Evolutionary conservation across 2,888 invertebrate species (phyloP).

Genomic region (Gymnocheta viridis): DNA sequence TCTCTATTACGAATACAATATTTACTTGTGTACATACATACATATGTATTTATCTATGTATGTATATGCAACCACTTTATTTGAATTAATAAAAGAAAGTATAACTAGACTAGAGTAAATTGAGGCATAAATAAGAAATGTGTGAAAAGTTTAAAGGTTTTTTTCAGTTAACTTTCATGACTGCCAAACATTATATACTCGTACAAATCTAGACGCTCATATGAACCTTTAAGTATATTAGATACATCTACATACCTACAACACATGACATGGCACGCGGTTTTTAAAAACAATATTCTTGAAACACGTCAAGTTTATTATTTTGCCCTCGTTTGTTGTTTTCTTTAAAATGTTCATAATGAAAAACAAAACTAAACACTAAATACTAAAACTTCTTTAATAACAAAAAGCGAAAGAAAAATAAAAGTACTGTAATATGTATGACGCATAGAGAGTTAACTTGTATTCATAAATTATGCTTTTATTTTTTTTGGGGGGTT

Average conservation of each 20-base stretch:
- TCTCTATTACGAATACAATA: no score
- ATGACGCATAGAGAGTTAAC: slow-evolving; percentile 58
- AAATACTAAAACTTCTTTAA: slow-evolving; percentile 49
- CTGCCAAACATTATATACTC: slow-evolving; percentile 33
- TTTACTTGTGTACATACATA: background rate
- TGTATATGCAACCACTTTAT: background rate
- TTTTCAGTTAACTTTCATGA: slow-evolving; percentile 39
- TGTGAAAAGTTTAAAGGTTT: slow-evolving; percentile 53
- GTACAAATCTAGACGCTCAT: background rate
- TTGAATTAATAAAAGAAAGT: slow-evolving; percentile 47
- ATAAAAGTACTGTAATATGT: no score
- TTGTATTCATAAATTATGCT: slow-evolving; percentile 19
- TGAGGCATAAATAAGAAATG: slow-evolving; percentile 59
- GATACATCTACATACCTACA: background rate
- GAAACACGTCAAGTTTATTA: slow-evolving; percentile 56
- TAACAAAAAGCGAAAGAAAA: slow-evolving; percentile 19
- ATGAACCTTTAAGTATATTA: background rate
- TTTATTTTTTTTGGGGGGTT: slow-evolving; percentile 1
- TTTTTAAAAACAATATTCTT: slow-evolving; percentile 62
- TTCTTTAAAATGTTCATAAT: slow-evolving; percentile 9
- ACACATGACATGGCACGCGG: slow-evolving; percentile 63
- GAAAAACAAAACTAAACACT: slow-evolving; percentile 22
- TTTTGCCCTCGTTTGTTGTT: slow-evolving; percentile 41
- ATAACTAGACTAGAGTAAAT: slow-evolving; percentile 33
- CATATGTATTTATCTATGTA: slow-evolving; percentile 17